Conservation (phyloP, 1,140 invertebrate genomes). For the Polypedilum vanderplanki region DNA sequence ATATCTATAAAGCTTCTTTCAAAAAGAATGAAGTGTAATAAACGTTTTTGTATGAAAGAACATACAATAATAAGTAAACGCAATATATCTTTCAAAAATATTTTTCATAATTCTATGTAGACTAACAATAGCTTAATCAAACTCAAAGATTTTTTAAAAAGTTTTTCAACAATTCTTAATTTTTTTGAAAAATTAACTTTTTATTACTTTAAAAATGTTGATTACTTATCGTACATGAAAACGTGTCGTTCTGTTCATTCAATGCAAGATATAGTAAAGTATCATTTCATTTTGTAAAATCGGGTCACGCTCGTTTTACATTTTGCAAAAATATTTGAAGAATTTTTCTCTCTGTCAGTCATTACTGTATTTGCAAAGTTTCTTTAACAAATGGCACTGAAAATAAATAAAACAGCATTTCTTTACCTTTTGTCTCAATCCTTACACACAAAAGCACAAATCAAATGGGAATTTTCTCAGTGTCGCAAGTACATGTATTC, state of each 20-base stretch:
- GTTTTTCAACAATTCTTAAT: too few species aligned
- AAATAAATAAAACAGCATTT: neutral
- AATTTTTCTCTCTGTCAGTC: neutral
- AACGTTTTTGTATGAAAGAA: neutral
- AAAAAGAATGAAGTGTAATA: neutral
- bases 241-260: neutral
- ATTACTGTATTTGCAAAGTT: neutral
- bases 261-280: neutral
- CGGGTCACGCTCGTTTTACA: conserved; percentile 9
- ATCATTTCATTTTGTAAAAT: neutral
- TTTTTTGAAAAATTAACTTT: neutral
- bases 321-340: neutral
- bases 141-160: neutral
- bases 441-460: neutral
- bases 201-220: neutral
- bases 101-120: neutral
- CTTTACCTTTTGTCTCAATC: neutral
- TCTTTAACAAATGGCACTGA: neutral
- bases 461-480: neutral
- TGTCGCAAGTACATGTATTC: neutral
- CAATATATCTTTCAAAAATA: neutral
- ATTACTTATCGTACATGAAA: conserved; percentile 7
- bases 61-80: neutral
- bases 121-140: neutral
- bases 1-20: neutral